These are phyloP conservation scores for Phlogophora meticulosa DNA, from an alignment of 2,888 invertebrate genomes.

Conservation along the genomic window DNA sequence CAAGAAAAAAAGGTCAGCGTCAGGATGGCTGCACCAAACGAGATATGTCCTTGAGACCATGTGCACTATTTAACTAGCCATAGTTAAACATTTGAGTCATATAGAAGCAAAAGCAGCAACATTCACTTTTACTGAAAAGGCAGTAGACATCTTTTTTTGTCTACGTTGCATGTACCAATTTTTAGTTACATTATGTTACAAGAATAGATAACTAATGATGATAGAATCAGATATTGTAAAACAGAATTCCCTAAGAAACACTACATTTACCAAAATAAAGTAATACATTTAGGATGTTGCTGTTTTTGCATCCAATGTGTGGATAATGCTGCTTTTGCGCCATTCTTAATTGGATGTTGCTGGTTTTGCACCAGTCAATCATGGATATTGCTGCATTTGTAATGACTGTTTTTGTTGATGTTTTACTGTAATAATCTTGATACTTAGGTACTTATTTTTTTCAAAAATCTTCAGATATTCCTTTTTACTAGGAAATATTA, in stretches of 20 bases:
- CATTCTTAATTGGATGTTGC: conserved; percentile 6
- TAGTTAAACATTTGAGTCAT: no score
- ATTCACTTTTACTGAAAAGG: conserved; percentile 10
- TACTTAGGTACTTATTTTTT: neutral
- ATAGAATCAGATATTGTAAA: conserved; percentile 18
- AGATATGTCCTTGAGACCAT: no score
- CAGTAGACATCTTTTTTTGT: conserved; percentile 1
- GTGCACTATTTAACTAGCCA: no score
- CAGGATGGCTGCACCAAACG: no score
- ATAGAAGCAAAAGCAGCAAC: no score
- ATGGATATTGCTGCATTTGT: conserved; percentile 19
- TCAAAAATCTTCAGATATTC: neutral
- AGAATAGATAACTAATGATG: conserved; percentile 10
- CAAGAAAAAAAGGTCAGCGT: no score
- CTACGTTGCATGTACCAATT: conserved; percentile 2
- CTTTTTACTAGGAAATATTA: conserved; percentile 2
- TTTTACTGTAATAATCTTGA: no score
- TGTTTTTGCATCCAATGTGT: conserved; percentile 14
- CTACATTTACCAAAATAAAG: conserved; percentile 9
- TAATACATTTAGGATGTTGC: conserved; percentile 16
- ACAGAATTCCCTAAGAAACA: conserved; percentile 17
- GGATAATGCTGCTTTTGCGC: conserved; percentile 20
- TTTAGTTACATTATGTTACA: conserved; percentile 3
- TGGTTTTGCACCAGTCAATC: conserved; percentile 8
- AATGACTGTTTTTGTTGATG: conserved; percentile 15